Percentiles rank a stretch among this genome's conserved stretches.
phyloP scores from a whole-genome alignment of 2,113 vertebrate species.

The Actenoides lindsayi region DNA sequence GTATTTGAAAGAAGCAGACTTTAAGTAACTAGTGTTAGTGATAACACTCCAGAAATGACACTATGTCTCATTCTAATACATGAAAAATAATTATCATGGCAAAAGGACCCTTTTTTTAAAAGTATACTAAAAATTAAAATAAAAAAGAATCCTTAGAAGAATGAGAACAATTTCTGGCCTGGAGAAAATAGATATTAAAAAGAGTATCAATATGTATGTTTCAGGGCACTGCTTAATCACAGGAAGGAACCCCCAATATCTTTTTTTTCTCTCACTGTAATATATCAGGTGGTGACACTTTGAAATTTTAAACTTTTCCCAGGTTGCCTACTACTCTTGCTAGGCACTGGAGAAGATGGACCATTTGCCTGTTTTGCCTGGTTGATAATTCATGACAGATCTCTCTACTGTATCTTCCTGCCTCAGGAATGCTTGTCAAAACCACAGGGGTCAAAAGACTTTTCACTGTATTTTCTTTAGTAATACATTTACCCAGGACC shows the following conservation, averaged over 20 bases:
- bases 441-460: slow-evolving; percentile 7
- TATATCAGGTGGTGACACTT: neutral
- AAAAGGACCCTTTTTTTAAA: neutral
- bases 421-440: neutral
- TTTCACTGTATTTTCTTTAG: slow-evolving; percentile 77
- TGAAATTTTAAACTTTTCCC: neutral
- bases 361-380: neutral
- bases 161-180: neutral
- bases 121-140: neutral
- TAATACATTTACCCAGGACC: slow-evolving; percentile 94
- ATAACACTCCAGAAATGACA: neutral
- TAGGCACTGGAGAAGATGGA: neutral
- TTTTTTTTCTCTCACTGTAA: neutral
- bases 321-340: neutral
- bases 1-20: neutral
- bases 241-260: neutral
- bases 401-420: neutral
- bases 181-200: neutral
- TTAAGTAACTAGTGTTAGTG: neutral
- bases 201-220: neutral
- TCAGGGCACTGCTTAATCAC: neutral
- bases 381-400: neutral
- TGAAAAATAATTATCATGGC: neutral
- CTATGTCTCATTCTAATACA: neutral
- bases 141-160: neutral